phyloP scores from a whole-genome alignment of 2,888 invertebrate species.

The Muschampia plurimacula region DNA sequence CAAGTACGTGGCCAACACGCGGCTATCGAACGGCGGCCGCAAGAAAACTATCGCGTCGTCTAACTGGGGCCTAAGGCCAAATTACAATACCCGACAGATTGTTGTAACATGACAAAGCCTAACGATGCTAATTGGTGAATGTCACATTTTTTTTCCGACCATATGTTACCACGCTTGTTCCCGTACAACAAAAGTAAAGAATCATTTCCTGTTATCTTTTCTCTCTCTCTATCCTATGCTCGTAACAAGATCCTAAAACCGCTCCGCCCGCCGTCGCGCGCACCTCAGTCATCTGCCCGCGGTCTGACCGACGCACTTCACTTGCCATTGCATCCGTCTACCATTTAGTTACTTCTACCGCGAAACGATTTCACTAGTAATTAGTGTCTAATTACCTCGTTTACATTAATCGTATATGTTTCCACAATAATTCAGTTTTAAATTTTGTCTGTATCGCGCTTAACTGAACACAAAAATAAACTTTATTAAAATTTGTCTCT shows the following conservation, averaged over 20 bases:
- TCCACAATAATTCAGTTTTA: slow-evolving; percentile 16
- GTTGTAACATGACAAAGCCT: too few species aligned
- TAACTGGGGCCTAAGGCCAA: too few species aligned
- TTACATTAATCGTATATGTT: slow-evolving; percentile 39
- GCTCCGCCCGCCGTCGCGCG: background rate
- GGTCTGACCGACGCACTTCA: slow-evolving; percentile 44
- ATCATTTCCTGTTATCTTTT: too few species aligned
- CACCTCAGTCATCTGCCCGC: slow-evolving; percentile 26
- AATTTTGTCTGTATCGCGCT: slow-evolving; percentile 20
- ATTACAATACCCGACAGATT: too few species aligned
- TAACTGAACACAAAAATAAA: background rate
- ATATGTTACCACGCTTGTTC: too few species aligned
- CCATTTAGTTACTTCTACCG: slow-evolving; percentile 41
- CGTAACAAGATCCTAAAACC: slow-evolving; percentile 20
- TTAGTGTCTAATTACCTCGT: slow-evolving; percentile 47
- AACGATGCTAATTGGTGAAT: too few species aligned
- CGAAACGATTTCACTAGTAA: slow-evolving; percentile 50
- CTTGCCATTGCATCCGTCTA: slow-evolving; percentile 41
- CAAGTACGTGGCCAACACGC: too few species aligned
- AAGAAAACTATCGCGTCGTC: too few species aligned
- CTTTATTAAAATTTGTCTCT: background rate
- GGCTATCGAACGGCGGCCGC: too few species aligned
- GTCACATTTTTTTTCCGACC: too few species aligned
- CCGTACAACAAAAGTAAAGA: too few species aligned
- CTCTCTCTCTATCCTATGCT: background rate